These are phyloP conservation scores for Anoplolepis gracilipes DNA, from an alignment of 1,140 invertebrate genomes.

Conservation along the genomic window DNA sequence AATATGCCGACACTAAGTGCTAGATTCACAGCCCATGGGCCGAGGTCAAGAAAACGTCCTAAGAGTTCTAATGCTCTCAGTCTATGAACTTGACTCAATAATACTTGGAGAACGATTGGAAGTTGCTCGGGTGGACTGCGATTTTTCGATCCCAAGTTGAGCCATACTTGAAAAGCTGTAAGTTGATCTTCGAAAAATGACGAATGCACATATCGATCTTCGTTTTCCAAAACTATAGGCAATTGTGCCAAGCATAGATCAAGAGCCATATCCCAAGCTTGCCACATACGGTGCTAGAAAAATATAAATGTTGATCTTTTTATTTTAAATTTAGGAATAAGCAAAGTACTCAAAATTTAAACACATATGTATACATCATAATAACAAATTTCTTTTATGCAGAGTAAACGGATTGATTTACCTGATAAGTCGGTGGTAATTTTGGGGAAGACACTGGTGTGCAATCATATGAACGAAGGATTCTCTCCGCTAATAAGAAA, in stretches of 20 bases:
- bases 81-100: slow-evolving; percentile 98
- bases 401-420: slow-evolving; percentile 76
- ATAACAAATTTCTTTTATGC: neutral
- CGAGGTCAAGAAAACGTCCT: slow-evolving; percentile 98
- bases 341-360: neutral
- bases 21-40: slow-evolving; percentile 98
- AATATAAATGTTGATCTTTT: slow-evolving; percentile 21
- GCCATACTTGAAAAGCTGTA: slow-evolving; percentile 99
- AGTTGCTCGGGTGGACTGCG: slow-evolving; percentile 97
- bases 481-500: slow-evolving; percentile 98
- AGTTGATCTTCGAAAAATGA: slow-evolving; percentile 99
- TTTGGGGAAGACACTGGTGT: slow-evolving; percentile 96
- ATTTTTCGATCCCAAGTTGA: slow-evolving; percentile 92
- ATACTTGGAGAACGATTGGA: slow-evolving; percentile 98
- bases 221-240: slow-evolving; percentile 90
- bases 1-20: slow-evolving; percentile 99
- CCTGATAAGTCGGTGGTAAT: slow-evolving; percentile 95
- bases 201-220: slow-evolving; percentile 91
- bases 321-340: slow-evolving; percentile 5
- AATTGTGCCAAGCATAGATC: slow-evolving; percentile 97
- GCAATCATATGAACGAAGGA: slow-evolving; percentile 98
- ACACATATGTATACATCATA: neutral
- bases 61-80: slow-evolving; percentile 97
- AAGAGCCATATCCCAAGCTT: slow-evolving; percentile 98
- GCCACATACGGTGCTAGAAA: slow-evolving; percentile 93